Evolutionary conservation across 2,888 invertebrate genomes (phyloP).

Genomic region (Drosophila cracens): DNA sequence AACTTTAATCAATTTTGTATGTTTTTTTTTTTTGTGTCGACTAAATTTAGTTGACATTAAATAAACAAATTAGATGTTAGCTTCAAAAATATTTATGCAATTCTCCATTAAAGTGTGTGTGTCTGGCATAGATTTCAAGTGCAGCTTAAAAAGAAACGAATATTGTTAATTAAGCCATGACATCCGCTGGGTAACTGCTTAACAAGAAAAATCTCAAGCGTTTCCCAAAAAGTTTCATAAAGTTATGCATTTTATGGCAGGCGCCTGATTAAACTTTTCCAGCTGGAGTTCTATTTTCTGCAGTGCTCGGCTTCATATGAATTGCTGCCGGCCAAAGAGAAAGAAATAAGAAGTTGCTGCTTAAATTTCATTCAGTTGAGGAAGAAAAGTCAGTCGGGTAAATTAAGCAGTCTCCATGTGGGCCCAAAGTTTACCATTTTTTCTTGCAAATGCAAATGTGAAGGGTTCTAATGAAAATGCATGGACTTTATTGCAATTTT

Average conservation of each 20-base stretch:
- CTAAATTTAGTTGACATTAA: not conserved
- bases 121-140: constrained; percentile 19
- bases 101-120: constrained; percentile 1
- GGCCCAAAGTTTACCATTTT: constrained; percentile 24
- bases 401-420: constrained; percentile 46
- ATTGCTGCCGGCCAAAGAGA: constrained; percentile 35
- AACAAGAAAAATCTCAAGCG: constrained; percentile 38
- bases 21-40: not conserved
- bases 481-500: constrained; percentile 27
- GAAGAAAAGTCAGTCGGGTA: constrained; percentile 23
- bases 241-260: constrained; percentile 67
- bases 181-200: constrained; percentile 8
- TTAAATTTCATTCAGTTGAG: constrained; percentile 35
- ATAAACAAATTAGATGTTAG: constrained; percentile 46
- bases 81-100: constrained; percentile 25
- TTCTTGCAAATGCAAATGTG: constrained; percentile 18
- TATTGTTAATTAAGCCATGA: constrained; percentile 50
- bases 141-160: constrained; percentile 17
- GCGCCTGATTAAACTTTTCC: constrained; percentile 71
- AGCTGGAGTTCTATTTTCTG: constrained; percentile 44
- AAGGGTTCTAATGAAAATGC: constrained; percentile 42
- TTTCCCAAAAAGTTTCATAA: constrained; percentile 39
- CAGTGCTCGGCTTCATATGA: constrained; percentile 55
- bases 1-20: not conserved
- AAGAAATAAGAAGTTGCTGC: constrained; percentile 16